Percentiles rank a stretch among this genome's conserved stretches.
These are phyloP conservation scores for Caenorhabditis uteleia DNA, from an alignment of 2,888 invertebrate species.

Conservation along the genomic window DNA sequence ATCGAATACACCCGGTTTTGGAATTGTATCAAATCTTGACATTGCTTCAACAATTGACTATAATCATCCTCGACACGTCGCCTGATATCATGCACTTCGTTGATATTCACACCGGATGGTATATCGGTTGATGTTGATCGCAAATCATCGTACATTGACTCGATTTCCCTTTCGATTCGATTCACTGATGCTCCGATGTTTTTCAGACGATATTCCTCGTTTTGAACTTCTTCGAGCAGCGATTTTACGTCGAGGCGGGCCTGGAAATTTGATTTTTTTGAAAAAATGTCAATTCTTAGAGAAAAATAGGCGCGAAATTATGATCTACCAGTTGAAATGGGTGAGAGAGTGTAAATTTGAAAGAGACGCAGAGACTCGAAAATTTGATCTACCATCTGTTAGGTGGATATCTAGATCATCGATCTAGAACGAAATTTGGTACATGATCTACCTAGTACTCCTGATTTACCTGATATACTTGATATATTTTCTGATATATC, in stretches of 20 bases:
- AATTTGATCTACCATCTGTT: no score
- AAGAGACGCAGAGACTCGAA: no score
- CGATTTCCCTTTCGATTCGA: conserved; percentile 48
- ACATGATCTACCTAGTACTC: no score
- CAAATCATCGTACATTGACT: conserved; percentile 42
- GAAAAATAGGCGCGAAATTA: no score
- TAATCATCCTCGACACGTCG: conserved; percentile 52
- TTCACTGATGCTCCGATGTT: conserved; percentile 38
- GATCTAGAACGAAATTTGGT: no score
- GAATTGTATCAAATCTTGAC: conserved; percentile 50
- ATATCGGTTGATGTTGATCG: conserved; percentile 14
- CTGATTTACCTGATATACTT: no score
- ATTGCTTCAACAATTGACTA: conserved; percentile 42
- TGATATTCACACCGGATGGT: conserved; percentile 33
- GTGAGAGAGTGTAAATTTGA: no score
- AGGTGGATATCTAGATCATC: neutral
- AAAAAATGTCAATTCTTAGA: no score
- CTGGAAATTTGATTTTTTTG: conserved; percentile 5
- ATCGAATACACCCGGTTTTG: conserved; percentile 48
- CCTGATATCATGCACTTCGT: conserved; percentile 44
- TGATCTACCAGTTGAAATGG: no score
- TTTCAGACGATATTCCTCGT: conserved; percentile 36
- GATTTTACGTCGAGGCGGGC: conserved; percentile 25
- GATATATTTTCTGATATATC: no score
- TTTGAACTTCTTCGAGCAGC: conserved; percentile 38